These are phyloP conservation scores for Spongia lamella DNA, from an alignment of 37 sponge, comb jelly and placozoan genomes.

Conservation along the genomic window DNA sequence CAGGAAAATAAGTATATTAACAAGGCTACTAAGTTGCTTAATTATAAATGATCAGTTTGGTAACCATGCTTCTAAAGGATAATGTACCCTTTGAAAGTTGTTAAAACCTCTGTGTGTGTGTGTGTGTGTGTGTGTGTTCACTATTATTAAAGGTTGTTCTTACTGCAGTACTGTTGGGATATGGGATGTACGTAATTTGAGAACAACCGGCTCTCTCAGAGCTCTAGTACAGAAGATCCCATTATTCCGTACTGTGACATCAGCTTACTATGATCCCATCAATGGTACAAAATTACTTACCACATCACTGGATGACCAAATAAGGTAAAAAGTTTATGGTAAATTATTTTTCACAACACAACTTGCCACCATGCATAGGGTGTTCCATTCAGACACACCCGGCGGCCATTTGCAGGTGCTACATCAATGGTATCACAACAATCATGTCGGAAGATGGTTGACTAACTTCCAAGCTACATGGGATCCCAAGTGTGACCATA, in stretches of 20 bases:
- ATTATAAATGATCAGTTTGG: no score
- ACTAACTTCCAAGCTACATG: conserved; percentile 47
- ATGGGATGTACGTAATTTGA: conserved; percentile 10
- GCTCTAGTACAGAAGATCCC: no score
- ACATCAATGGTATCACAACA: conserved; percentile 7
- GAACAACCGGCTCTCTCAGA: no score
- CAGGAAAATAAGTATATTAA: no score
- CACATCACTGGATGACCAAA: conserved; percentile 15
- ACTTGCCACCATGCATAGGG: neutral
- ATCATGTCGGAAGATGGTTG: conserved; percentile 48
- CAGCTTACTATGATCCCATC: conserved; percentile 11
- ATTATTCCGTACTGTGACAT: conserved; percentile 2
- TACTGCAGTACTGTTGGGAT: neutral
- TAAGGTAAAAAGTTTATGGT: no score
- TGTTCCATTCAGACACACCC: neutral
- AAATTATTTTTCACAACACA: neutral
- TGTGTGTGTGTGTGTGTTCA: neutral
- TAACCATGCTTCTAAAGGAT: no score
- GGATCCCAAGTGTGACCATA: conserved; percentile 36
- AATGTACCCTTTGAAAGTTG: no score
- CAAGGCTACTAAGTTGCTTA: no score
- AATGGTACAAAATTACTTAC: neutral
- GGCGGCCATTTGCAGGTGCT: neutral
- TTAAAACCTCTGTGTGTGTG: no score
- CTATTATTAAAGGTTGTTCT: no score